A percentile compares a stretch with the other conserved stretches of the same genome.
phyloP scores from a whole-genome alignment of 2,888 invertebrate genomes.

The Microctonus hyperodae region DNA sequence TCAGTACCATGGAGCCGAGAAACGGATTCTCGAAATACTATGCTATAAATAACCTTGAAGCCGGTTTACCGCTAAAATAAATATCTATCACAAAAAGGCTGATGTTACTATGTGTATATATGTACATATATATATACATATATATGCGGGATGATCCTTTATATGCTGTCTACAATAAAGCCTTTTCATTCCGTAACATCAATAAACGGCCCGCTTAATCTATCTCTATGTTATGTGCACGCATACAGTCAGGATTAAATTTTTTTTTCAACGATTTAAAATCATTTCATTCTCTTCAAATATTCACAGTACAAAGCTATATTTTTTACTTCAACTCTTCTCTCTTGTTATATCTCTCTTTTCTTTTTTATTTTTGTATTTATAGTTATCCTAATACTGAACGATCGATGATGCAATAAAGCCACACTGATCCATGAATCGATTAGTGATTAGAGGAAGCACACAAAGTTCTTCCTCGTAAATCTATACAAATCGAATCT shows the following conservation, averaged over 20 bases:
- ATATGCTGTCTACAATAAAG: constrained; percentile 3
- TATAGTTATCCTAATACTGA: constrained; percentile 33
- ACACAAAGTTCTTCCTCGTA: constrained; percentile 9
- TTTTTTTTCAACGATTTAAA: neutral
- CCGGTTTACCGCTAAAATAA: constrained; percentile 56
- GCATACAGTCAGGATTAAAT: neutral
- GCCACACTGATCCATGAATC: constrained; percentile 28
- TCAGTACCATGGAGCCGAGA: constrained; percentile 26
- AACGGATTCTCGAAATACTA: constrained; percentile 25
- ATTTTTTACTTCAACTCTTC: constrained; percentile 7
- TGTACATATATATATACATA: too few relatives aligned
- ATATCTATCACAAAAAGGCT: constrained; percentile 60
- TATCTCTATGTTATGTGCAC: constrained; percentile 8
- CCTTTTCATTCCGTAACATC: constrained; percentile 13
- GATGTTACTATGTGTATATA: constrained; percentile 27
- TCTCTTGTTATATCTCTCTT: neutral
- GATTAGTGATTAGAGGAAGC: constrained; percentile 21
- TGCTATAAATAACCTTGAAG: constrained; percentile 48
- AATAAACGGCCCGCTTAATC: constrained; percentile 15
- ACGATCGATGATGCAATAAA: constrained; percentile 22
- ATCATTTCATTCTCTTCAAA: neutral
- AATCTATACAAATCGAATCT: constrained; percentile 34
- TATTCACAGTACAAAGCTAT: constrained; percentile 15
- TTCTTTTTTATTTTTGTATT: constrained; percentile 5
- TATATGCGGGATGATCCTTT: constrained; percentile 2